These are phyloP conservation scores for Dinomys branickii DNA, from an alignment of 2,113 vertebrate species.

Conservation along the genomic window DNA sequence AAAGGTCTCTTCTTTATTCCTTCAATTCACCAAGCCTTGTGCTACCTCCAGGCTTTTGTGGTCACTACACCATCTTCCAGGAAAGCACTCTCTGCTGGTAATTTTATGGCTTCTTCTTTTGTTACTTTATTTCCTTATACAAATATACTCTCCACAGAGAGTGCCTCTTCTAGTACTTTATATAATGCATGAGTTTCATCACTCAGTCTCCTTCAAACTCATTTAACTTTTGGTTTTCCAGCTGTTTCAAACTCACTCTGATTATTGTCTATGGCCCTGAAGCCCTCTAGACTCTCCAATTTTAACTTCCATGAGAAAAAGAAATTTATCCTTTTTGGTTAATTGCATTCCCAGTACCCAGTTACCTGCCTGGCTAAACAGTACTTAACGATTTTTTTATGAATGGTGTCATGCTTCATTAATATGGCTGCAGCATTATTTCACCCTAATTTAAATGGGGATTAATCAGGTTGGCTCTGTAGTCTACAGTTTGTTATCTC, in stretches of 20 bases:
- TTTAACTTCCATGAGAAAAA: neutral
- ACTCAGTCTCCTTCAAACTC: neutral
- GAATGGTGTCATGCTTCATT: neutral
- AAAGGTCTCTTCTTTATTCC: neutral
- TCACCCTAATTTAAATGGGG: neutral
- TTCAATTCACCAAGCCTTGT: neutral
- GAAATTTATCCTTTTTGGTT: neutral
- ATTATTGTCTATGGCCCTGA: neutral
- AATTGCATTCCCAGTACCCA: neutral
- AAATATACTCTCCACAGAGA: no score
- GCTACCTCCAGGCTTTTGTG: neutral
- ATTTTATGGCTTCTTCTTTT: neutral
- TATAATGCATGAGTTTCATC: neutral
- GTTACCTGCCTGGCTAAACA: neutral
- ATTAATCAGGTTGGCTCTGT: neutral
- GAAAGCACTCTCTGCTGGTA: neutral
- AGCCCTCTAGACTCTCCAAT: neutral
- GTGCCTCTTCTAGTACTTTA: neutral
- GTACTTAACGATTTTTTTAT: neutral
- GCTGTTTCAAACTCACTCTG: neutral
- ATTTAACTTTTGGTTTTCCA: neutral
- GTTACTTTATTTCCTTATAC: neutral
- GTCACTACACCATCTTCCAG: neutral
- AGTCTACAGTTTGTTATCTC: neutral
- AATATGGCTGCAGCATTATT: neutral